These are phyloP conservation scores for Silurus glanis DNA, from an alignment of 2,113 vertebrate species.

Conservation along the genomic window DNA sequence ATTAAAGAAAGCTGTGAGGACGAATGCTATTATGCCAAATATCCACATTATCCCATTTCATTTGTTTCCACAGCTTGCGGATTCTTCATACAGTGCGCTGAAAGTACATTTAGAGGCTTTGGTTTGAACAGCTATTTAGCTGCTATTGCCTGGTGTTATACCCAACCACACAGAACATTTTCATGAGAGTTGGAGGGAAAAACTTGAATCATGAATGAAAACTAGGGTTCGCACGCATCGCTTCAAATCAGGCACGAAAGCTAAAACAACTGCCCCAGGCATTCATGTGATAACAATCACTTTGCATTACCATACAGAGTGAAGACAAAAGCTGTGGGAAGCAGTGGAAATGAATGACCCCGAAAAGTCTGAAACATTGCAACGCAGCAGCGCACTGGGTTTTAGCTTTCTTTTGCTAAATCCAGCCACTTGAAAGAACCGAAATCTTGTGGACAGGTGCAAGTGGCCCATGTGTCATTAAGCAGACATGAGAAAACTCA, in stretches of 20 bases:
- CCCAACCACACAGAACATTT: conserved; percentile 60
- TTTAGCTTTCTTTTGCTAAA: conserved; percentile 41
- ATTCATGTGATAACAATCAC: conserved; percentile 51
- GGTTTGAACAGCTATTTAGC: conserved; percentile 53
- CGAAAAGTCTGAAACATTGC: not conserved
- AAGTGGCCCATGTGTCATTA: conserved; percentile 43
- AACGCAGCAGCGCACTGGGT: not conserved
- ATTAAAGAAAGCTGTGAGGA: conserved; percentile 58
- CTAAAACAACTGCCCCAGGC: conserved; percentile 57
- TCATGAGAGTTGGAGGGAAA: conserved; percentile 61
- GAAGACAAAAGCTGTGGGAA: conserved; percentile 20
- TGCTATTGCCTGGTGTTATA: conserved; percentile 61
- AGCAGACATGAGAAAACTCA: conserved; percentile 55
- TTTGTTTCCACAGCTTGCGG: conserved; percentile 4
- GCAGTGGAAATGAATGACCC: not conserved
- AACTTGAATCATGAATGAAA: conserved; percentile 62
- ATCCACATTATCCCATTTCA: conserved; percentile 12
- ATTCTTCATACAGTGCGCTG: conserved; percentile 53
- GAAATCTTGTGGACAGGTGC: conserved; percentile 67
- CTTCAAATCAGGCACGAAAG: conserved; percentile 60
- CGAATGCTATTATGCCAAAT: conserved; percentile 19
- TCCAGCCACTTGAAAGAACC: conserved; percentile 32
- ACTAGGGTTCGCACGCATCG: conserved; percentile 45
- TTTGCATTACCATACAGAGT: conserved; percentile 40
- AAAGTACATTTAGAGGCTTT: conserved; percentile 39